Base-by-base conservation (phyloP, 2,797 vertebrate genomes). In the Brotula barbata region DNA sequence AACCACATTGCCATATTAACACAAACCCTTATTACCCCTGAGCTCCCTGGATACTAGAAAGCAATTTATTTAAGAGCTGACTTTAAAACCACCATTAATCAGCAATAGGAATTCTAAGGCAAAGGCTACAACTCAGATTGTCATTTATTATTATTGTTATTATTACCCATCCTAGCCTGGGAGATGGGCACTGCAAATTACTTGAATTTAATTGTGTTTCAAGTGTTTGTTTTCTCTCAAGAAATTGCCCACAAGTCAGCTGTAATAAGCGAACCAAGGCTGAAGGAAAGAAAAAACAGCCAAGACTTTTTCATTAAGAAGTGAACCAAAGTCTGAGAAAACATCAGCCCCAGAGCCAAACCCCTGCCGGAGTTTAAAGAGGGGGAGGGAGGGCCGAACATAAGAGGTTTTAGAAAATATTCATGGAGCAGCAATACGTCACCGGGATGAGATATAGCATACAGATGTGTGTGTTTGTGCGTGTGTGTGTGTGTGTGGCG, bases 201-300 rank as follows among this genome's bases (percentile, higher is more conserved):
- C 47, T 57, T 50, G 10, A 11, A 49, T 33, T 53, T 82, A 82
- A 85, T 83, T 74, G 48, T 44, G 66, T 73, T 84, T 82, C 56
- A 51, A 83, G 72, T 75, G 73, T 78, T 72, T 82, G 62, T 78
- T 83, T 80, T 57, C 51, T n/a, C 59, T 0, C 1, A 60, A 51
- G 49, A 47, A 48, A 41, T 41, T 10, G 14, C 19, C 19, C n/a
- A 41, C 43, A 19, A 67, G 46, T 46, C 21, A 43, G 50, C 23
- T 42, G 3, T 58, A 64, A 53, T 64, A 70, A 61, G 45, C 47
- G 19, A 37, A 49, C 52, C 25, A 20, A 58, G 37, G 46, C 19
- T 47, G 25, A 16, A 22, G 37, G 1, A 31, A 51, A 50, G 43
- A 48, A 53, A 68, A 47, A 53, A 37, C 36, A 9, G 47, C 8